Evolutionary conservation across 2,888 invertebrate species (phyloP).

Genomic region (Xestia sexstrigata): DNA sequence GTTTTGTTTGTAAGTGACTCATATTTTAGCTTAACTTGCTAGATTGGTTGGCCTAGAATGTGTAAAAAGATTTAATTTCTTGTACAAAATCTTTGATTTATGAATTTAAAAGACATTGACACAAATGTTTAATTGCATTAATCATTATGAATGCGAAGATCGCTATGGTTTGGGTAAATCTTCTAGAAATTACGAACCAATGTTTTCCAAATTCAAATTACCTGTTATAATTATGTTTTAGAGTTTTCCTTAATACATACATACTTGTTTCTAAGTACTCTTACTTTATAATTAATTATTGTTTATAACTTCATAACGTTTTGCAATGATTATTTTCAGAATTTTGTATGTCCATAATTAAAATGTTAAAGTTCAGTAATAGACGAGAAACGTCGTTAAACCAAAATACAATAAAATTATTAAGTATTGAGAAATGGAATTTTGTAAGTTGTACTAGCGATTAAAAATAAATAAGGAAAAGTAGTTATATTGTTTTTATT

Average conservation of each 20-base stretch:
- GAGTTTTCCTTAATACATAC: slow-evolving; percentile 5
- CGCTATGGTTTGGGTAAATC: background rate
- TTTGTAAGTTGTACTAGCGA: slow-evolving; percentile 66
- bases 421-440: slow-evolving; percentile 40
- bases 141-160: no score
- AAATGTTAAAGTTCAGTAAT: slow-evolving; percentile 22
- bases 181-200: background rate
- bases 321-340: slow-evolving; percentile 44
- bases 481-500: slow-evolving; percentile 66
- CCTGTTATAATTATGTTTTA: slow-evolving; percentile 12
- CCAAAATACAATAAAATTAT: slow-evolving; percentile 43
- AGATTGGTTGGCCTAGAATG: background rate
- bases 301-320: slow-evolving; percentile 11
- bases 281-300: background rate
- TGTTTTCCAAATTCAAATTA: slow-evolving; percentile 1
- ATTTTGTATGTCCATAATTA: slow-evolving; percentile 12
- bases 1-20: slow-evolving; percentile 40
- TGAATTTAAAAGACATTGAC: background rate
- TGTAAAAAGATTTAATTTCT: background rate
- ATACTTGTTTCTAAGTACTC: background rate
- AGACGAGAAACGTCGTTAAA: slow-evolving; percentile 36
- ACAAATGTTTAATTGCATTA: no score
- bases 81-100: background rate
- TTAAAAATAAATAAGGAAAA: slow-evolving; percentile 63
- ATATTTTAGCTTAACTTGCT: slow-evolving; percentile 26